Base-by-base conservation (phyloP, 1,140 invertebrate genomes). In the Ladona fulva region DNA sequence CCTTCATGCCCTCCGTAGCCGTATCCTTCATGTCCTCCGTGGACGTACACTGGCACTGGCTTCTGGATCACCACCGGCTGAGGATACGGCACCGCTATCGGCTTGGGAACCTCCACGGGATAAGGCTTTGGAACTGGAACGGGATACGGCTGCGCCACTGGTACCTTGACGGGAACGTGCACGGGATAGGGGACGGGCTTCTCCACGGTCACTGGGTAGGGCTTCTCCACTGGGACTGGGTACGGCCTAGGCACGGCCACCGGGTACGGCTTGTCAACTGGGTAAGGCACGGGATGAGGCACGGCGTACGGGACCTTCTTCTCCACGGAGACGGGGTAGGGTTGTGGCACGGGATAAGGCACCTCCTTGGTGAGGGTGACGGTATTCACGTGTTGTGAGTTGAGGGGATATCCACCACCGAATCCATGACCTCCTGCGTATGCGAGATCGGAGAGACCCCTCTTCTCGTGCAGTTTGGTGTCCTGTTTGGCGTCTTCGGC, bases 1-100 rank as follows among this genome's bases (percentile, higher is more conserved):
- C 29, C 29, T 8, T 37, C 29, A 37, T 8, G 1, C 0, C 78
- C 78, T 42, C 42, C 42, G 76, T 79, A 78, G n/a, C 81, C 42
- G 76, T 79, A 78, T n/a, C 81, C 81, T 8, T 37, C 29, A 8
- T 8, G 1, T 8, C 29, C 29, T 81, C 37, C 42, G 29, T 37
- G 29, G 29, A 37, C 29, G 29, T 37, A 37, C 29, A 37, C 29
- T 8, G 29, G 29, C 29, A 37, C 29, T 37, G 29, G 29, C 29
- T 37, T 37, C 29, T 37, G 29, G 29, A 37, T 37, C 29, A 24
- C n/a, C 66, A 22, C n/a, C n/a, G 66, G 66, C n/a, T 22, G 24
- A 24, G n/a, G 66, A 0, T 80, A 75, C 22, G 77, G 79, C 78
- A 76, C n/a, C n/a, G 59, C 79, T 11, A 78, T 44, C 14, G 74